These are phyloP conservation scores for Sterna hirundo DNA, from an alignment of 2,113 vertebrate genomes.

Conservation along the genomic window DNA sequence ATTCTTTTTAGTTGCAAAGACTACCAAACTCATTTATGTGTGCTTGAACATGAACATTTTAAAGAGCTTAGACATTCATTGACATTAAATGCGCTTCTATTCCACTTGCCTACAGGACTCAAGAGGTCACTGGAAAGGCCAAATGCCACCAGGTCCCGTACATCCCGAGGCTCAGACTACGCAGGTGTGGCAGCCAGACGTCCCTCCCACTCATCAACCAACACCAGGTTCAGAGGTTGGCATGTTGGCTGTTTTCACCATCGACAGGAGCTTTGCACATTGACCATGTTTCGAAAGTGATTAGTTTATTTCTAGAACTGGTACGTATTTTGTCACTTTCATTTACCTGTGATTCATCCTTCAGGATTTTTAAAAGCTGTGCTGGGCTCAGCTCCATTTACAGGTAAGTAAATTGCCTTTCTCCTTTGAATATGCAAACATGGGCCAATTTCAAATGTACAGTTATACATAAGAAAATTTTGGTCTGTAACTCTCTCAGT, in stretches of 20 bases:
- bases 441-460: neutral
- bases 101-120: neutral
- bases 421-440: neutral
- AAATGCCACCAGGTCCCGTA: neutral
- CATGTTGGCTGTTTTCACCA: neutral
- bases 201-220: accelerated
- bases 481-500: neutral
- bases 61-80: neutral
- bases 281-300: neutral
- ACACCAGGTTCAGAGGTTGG: neutral
- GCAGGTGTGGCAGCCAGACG: neutral
- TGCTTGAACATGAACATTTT: neutral
- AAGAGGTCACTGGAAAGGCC: neutral
- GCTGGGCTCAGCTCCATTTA: neutral
- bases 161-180: neutral
- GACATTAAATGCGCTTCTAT: neutral
- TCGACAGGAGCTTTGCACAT: neutral
- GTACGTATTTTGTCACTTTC: neutral
- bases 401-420: neutral
- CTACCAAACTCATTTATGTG: neutral
- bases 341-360: neutral
- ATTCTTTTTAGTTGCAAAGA: neutral
- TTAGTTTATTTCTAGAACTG: neutral
- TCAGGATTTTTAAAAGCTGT: neutral
- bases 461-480: neutral